phyloP scores from a whole-genome alignment of 2,888 invertebrate genomes.

The Eumerus sabulonum region DNA sequence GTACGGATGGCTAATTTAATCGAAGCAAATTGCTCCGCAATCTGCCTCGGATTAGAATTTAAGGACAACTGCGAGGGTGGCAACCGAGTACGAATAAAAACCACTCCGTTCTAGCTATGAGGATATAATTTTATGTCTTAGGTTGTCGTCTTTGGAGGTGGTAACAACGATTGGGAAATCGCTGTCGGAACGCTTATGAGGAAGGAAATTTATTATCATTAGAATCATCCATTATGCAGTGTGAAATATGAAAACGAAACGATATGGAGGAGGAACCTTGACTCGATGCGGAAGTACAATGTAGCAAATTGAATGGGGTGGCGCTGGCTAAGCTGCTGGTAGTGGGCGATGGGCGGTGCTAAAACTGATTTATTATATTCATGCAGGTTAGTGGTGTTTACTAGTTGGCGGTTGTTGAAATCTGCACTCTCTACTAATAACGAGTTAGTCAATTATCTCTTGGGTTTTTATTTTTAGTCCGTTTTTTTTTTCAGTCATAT shows the following conservation, averaged over 20 bases:
- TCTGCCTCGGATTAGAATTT: slow-evolving; percentile 75
- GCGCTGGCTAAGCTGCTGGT: too few species aligned
- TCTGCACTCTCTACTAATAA: too few species aligned
- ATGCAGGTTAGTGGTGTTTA: too few species aligned
- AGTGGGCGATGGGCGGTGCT: too few species aligned
- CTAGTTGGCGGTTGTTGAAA: too few species aligned
- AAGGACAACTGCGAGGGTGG: slow-evolving; percentile 39
- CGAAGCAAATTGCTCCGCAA: slow-evolving; percentile 78
- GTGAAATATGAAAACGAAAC: slow-evolving; percentile 24
- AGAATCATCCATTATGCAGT: slow-evolving; percentile 58
- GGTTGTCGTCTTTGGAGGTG: slow-evolving; percentile 40
- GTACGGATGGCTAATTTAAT: slow-evolving; percentile 77
- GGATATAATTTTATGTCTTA: slow-evolving; percentile 57
- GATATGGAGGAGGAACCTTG: slow-evolving; percentile 44
- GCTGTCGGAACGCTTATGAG: too few species aligned
- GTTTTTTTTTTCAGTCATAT: too few species aligned
- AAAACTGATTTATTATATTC: too few species aligned
- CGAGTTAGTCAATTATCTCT: too few species aligned
- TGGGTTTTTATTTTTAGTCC: too few species aligned
- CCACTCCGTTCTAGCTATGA: slow-evolving; percentile 20
- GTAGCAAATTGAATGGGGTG: slow-evolving; percentile 22
- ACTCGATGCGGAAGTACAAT: slow-evolving; percentile 16
- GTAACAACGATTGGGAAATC: slow-evolving; percentile 34
- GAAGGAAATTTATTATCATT: slow-evolving; percentile 62
- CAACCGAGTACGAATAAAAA: not conserved